Evolutionary conservation across 2,797 vertebrate species (phyloP).

Genomic region (Channa striata): DNA sequence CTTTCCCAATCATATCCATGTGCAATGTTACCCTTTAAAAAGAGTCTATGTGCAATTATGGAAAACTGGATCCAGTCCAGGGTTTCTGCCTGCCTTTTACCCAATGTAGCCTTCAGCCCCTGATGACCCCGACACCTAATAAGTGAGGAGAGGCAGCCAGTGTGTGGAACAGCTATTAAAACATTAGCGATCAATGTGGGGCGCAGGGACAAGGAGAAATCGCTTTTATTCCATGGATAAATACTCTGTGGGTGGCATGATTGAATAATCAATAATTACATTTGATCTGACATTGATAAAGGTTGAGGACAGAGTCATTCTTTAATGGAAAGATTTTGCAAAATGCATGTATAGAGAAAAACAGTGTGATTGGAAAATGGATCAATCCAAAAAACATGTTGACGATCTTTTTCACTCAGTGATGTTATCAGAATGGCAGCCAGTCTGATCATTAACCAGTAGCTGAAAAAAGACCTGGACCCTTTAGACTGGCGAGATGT

Average conservation of each 20-base stretch:
- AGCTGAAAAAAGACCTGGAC: constrained; percentile 44
- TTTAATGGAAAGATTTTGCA: background rate
- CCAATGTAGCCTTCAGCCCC: constrained; percentile 7
- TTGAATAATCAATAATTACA: background rate
- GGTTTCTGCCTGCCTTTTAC: constrained; percentile 9
- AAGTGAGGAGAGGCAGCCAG: background rate
- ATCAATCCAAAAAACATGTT: constrained; percentile 21
- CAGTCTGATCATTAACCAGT: constrained; percentile 46
- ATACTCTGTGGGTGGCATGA: constrained; percentile 3
- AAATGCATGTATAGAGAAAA: no score
- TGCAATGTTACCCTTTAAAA: background rate
- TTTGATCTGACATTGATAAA: constrained; percentile 27
- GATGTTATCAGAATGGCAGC: constrained; percentile 60
- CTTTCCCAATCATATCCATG: no score
- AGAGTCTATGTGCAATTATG: background rate
- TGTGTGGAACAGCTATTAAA: constrained; percentile 32
- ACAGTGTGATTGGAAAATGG: background rate
- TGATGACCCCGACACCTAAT: constrained; percentile 11
- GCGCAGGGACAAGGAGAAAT: background rate
- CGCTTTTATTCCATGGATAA: constrained; percentile 17
- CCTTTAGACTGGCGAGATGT: constrained; percentile 19
- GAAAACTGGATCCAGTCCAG: background rate
- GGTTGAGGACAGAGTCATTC: background rate
- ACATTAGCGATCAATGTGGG: constrained; percentile 28
- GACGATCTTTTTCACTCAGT: constrained; percentile 21